phyloP scores from a whole-genome alignment of 2,888 invertebrate species.

The Tholera decimalis region DNA sequence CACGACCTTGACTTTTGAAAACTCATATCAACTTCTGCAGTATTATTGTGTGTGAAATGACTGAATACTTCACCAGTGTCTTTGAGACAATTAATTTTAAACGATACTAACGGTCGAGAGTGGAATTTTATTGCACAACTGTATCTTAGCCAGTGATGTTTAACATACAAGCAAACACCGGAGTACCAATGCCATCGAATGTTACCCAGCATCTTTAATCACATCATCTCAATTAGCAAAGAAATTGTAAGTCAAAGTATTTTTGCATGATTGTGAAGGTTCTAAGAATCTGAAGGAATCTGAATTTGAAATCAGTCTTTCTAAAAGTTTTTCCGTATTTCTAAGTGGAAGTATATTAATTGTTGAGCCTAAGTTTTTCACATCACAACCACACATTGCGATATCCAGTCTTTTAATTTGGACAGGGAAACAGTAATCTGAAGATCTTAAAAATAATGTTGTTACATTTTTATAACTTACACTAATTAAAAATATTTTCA shows the following conservation, averaged over 20 bases:
- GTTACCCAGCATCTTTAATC: neutral
- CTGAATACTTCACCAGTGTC: neutral
- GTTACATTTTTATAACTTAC: neutral
- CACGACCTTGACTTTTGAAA: too few species aligned
- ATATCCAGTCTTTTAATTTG: neutral
- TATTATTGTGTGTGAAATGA: neutral
- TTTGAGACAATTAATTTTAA: constrained; percentile 11
- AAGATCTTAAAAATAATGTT: neutral
- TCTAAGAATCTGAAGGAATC: neutral
- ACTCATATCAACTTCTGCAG: neutral
- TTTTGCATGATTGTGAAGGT: too few species aligned
- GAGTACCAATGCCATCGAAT: constrained; percentile 4
- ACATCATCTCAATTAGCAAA: neutral
- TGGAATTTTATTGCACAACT: neutral
- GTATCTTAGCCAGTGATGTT: neutral
- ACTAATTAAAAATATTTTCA: neutral
- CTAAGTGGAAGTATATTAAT: too few species aligned
- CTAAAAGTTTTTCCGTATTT: too few species aligned
- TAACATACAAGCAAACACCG: too few species aligned
- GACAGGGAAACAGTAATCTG: neutral
- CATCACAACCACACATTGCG: neutral
- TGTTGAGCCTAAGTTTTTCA: too few species aligned
- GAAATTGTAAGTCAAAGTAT: too few species aligned
- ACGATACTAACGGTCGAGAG: neutral
- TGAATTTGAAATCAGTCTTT: neutral